These are phyloP conservation scores for Scaptomyza hsui DNA, from an alignment of 1,140 invertebrate genomes.

Conservation along the genomic window DNA sequence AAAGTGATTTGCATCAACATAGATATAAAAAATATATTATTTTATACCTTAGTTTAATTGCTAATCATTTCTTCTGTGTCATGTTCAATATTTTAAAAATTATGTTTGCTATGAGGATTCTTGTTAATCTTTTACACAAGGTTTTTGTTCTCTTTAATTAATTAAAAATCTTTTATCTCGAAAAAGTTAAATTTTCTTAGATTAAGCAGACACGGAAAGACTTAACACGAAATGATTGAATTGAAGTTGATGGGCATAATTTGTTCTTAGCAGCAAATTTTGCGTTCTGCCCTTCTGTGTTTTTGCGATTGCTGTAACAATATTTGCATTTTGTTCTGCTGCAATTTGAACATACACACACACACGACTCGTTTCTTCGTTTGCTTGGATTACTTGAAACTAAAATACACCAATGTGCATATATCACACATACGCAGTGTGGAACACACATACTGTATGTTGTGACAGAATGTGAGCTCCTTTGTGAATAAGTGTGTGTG, in stretches of 20 bases:
- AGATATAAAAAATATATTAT: too few species aligned
- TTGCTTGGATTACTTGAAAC: constrained; percentile 52
- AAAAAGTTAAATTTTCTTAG: too few species aligned
- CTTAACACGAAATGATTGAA: constrained; percentile 4
- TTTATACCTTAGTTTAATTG: too few species aligned
- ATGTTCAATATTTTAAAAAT: too few species aligned
- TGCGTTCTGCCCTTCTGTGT: constrained; percentile 8
- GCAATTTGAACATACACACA: constrained; percentile 59
- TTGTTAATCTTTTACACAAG: too few species aligned
- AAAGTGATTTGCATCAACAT: too few species aligned
- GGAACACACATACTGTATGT: constrained; percentile 30
- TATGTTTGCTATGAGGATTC: too few species aligned
- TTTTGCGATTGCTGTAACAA: constrained; percentile 21
- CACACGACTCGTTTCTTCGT: constrained; percentile 24
- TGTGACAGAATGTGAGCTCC: neutral
- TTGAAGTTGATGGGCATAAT: constrained; percentile 12
- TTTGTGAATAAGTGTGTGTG: neutral
- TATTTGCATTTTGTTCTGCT: constrained; percentile 35
- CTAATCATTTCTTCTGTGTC: too few species aligned
- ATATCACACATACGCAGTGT: constrained; percentile 57
- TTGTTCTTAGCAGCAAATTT: neutral
- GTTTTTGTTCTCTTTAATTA: too few species aligned
- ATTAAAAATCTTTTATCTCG: too few species aligned
- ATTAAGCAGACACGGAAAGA: neutral
- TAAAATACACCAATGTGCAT: constrained; percentile 1